phyloP scores from a whole-genome alignment of 2,888 invertebrate genomes.

The Sphaeridia pumilis region DNA sequence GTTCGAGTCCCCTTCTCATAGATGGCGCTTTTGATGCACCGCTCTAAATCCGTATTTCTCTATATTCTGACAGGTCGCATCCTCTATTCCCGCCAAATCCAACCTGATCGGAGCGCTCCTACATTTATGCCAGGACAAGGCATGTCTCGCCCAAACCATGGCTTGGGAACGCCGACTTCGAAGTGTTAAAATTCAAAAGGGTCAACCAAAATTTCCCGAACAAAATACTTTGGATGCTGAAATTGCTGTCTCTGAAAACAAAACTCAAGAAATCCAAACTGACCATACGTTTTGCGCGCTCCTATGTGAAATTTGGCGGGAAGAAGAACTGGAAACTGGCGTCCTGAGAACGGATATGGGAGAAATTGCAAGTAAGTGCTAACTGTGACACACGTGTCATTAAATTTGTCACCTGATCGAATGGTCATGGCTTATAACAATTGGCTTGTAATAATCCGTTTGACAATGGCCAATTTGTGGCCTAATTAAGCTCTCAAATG shows the following conservation, averaged over 20 bases:
- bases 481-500: too few species aligned
- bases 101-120: constrained; percentile 25
- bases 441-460: too few species aligned
- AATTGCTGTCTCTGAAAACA: not conserved
- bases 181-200: not conserved
- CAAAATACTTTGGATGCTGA: not conserved
- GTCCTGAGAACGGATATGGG: constrained; percentile 27
- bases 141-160: constrained; percentile 29
- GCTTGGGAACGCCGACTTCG: constrained; percentile 21
- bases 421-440: too few species aligned
- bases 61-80: constrained; percentile 18
- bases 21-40: too few species aligned
- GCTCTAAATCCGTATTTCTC: not conserved
- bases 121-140: constrained; percentile 29
- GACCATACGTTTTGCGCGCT: constrained; percentile 23
- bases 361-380: constrained; percentile 30
- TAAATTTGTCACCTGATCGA: too few species aligned
- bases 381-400: too few species aligned
- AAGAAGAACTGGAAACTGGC: constrained; percentile 23
- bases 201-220: not conserved
- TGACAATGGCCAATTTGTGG: too few species aligned
- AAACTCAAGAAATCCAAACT: not conserved
- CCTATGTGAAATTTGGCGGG: constrained; percentile 32
- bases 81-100: constrained; percentile 18
- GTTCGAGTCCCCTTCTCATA: not conserved